Evolutionary conservation across 2,888 invertebrate species (phyloP), one percentile per base, ranked within the genome.

Genomic region (Cremastobaeus sp.): DNA sequence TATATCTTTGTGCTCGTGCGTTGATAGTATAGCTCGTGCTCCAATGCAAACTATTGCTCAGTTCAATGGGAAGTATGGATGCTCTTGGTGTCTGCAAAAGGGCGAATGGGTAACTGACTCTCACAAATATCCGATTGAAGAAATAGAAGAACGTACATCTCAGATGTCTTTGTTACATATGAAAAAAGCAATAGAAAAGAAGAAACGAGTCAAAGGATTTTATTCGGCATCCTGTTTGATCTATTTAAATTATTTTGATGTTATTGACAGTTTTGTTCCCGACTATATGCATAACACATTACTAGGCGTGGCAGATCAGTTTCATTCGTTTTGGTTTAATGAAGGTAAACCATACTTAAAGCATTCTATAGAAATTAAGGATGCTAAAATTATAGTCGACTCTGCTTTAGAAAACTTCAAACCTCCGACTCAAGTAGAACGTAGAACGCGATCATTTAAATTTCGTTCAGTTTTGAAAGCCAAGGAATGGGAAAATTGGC

Each of bases 241-340:
- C 25, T 60, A 57, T 30, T 45, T 20, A 25, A 37, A 47, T 1
- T 17, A 47, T 41, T 77, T 77, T 37, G 55, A 77, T 55, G 41
- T 74, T 3, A 66, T 77, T 14, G 1, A 34, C 1, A 43, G 70
- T 15, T 77, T 74, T 39, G 59, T 59, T 0, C 72, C 72, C 1
- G 74, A 77, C 59, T 48, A 37, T 12, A 74, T 76, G 76, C 76
- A 76, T 18, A 52, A 41, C 18, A 12, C 34, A 8, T 17, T 18
- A 32, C 12, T 68, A 14, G 76, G 76, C 1, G 43, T 70, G 0
- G 52, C 9, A 0, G 59, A 55, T 30, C 64, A 74, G 59, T 66
- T 62, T 47, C 30, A 14, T 2, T 11, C 37, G 3, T 66, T 64
- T 47, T 66, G 76, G 76, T 43, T 76, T 18, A 15, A 64, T 8